phyloP scores from a whole-genome alignment of 1,140 invertebrate species.

The Vollenhovia emeryi region DNA sequence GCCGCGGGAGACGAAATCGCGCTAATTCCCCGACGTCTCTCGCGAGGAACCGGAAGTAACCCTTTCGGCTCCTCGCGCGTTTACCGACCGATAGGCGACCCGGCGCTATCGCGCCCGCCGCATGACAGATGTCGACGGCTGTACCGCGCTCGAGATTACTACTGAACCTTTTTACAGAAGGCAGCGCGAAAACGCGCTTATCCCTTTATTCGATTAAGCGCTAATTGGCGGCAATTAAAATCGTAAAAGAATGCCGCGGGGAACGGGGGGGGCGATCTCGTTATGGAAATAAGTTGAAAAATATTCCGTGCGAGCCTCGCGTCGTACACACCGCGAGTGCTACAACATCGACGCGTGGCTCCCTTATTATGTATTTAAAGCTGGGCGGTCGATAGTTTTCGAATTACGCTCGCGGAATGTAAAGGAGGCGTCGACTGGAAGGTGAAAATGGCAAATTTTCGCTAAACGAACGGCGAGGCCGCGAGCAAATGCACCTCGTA shows the following conservation, averaged over 20 bases:
- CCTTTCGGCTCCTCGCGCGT: neutral
- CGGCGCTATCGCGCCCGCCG: neutral
- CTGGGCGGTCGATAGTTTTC: neutral
- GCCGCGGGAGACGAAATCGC: too few species aligned
- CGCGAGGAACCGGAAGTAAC: neutral
- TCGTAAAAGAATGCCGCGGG: neutral
- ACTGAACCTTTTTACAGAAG: constrained; percentile 22
- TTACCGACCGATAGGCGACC: neutral
- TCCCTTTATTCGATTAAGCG: constrained; percentile 31
- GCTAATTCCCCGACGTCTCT: too few species aligned
- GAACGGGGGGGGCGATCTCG: neutral
- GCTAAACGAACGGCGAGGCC: neutral
- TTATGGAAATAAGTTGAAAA: neutral
- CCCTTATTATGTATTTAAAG: neutral
- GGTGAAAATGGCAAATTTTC: neutral
- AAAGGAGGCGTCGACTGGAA: neutral
- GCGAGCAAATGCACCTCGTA: neutral
- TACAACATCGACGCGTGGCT: neutral
- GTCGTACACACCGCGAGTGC: too few species aligned
- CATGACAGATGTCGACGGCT: constrained; percentile 10
- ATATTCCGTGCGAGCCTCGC: too few species aligned
- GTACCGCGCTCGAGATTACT: constrained; percentile 50
- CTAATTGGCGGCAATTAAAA: constrained; percentile 20
- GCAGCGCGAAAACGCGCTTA: neutral
- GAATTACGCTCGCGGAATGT: neutral